Conservation (phyloP, 2,113 vertebrate genomes). For the Suricata suricatta region DNA sequence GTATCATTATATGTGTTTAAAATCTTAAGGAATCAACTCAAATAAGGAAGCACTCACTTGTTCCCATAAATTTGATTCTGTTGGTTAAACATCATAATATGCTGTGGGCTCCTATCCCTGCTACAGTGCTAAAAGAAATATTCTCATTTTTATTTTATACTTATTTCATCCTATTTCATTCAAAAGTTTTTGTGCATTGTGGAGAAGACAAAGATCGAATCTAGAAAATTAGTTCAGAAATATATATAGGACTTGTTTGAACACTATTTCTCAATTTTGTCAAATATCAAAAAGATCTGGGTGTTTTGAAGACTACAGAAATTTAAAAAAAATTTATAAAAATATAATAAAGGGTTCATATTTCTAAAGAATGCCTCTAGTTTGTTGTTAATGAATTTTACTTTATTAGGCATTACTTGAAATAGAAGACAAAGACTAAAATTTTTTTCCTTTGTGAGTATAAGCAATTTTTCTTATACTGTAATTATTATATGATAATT, state of each 20-base stretch:
- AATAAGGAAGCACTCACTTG: not conserved
- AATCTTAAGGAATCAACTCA: not conserved
- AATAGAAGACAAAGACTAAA: not conserved
- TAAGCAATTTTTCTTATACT: not conserved
- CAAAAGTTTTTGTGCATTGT: not conserved
- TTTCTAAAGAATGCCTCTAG: not conserved
- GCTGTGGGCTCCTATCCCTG: not conserved
- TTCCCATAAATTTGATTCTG: not conserved
- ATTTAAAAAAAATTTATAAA: not conserved
- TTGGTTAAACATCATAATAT: not conserved
- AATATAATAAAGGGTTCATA: not conserved
- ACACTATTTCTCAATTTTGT: not conserved
- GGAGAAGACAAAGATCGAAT: not conserved
- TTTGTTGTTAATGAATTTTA: conserved; percentile 17
- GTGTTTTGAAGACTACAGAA: not conserved
- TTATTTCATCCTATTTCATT: not conserved
- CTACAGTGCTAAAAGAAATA: not conserved
- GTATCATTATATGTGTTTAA: not conserved
- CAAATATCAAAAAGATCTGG: not conserved
- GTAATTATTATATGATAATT: conserved; percentile 19
- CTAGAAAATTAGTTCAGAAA: not conserved
- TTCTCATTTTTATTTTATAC: not conserved
- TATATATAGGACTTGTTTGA: not conserved
- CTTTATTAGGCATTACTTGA: not conserved
- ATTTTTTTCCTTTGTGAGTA: not conserved